Evolutionary conservation across 2,113 vertebrate species (phyloP), one percentile per base, ranked within the genome.

Genomic region (Gambusia holbrooki): DNA sequence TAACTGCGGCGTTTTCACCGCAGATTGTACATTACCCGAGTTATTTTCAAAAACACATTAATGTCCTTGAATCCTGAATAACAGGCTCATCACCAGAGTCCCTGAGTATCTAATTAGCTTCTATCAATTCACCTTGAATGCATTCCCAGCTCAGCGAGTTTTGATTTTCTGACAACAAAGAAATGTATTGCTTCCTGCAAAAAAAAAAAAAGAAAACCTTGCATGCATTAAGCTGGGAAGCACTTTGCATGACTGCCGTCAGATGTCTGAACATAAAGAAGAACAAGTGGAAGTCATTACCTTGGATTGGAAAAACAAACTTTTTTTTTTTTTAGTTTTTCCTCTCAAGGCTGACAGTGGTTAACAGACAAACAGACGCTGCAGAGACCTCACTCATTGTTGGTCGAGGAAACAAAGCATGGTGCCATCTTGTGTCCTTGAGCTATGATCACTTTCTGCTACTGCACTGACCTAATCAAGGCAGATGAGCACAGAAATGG

Each of bases 391-490:
- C 6, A 33, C 3, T 42, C 62, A 27, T 67, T 78, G 51, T 37
- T 73, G 42, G 29, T 54, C 0, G 0, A 15, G 64, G 68, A 84
- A 86, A 85, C 70, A 83, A 86, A 76, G 64, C 5, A 62, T 79
- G 72, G 8, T 19, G 70, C 65, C 71, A 40, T 69, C 29, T 48
- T 35, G 72, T 62, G 81, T 88, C 90, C 90, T 89, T 92, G 80
- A 83, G 73, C 62, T 68, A n/a, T 66, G 78, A 87, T 81, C 77
- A 33, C 35, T 84, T 77, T 80, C 81, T 84, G 69, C 73, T 82
- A 73, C 76, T 77, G 62, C 69, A 84, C 64, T 71, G 81, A 86
- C 76, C 88, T 89, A 79, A 89, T 83, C 80, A 77, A 79, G 65
- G 48, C 66, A 75, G 54, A 79, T 74, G 51, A 85, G 62, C 58